Base-by-base conservation (phyloP, 2,888 invertebrate species). In the Cerastis leucographa region DNA sequence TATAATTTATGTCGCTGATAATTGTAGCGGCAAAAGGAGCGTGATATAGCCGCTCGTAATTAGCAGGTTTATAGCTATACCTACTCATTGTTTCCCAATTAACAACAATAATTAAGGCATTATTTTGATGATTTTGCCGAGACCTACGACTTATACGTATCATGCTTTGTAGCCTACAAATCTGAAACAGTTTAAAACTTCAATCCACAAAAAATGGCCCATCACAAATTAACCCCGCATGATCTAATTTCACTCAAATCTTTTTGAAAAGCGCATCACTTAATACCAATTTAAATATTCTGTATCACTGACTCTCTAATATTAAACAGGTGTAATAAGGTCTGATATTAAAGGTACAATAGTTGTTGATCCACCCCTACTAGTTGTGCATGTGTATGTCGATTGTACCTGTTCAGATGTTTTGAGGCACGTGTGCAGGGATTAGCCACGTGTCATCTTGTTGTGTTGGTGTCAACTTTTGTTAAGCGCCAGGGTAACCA, bases 11-110 rank as follows among this genome's bases (percentile, higher is more conserved):
- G 87, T 77, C 71, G 79, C 89, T 84, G 85, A 89, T 90, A 91
- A 91, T 93, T 91, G 92, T 86, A 90, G 90, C 87, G 89, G 90
- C 91, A 93, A 93, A 94, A 94, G 94, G 92, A 90, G 89, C 86
- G 81, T 89, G 91, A 94, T 94, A 92, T 94, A 92, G 92, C 94
- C 92, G 92, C 88, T 89, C 89, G 93, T 93, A 94, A 94, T 94
- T 94, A 93, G 92, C 91, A 90, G 88, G 87, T 85, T 85, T 87
- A 14, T 14, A 11, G 14, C 44, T 14, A 12, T 9, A 44, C 44
- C 46, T 46, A 46, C 14, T 49, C 7, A 49, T 19, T 19, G 49
- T 49, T 49, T 46, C 17, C 46, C 17, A 17, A 46, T 46, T 46
- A 14, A 46, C 19, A 19, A 56, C 2, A 25, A 1, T 14, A 29